Base-by-base conservation (phyloP, 2,888 invertebrate species). In the Alviniconcha strummeri region DNA sequence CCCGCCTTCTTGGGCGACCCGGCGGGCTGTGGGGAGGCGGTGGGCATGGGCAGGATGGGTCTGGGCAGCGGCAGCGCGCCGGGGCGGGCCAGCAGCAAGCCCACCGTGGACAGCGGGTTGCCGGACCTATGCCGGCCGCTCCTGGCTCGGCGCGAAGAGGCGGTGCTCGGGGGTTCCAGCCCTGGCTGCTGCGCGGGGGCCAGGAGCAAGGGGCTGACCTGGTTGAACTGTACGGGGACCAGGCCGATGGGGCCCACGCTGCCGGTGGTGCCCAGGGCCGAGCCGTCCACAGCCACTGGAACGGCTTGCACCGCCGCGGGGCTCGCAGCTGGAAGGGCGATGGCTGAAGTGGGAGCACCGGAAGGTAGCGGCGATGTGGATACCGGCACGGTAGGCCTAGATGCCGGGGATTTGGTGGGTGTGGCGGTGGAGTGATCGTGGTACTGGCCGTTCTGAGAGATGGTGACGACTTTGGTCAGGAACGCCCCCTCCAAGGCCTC, bases 401-500 rank as follows among this genome's bases (percentile, higher is more conserved):
- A 15, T 6, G 8, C 6, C 54, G 54, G 52, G 71, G 71, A 54
- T 55, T 64, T 69, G 71, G 69, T n/a, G 6, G 76, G 82, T 54
- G 76, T 64, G 7, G 9, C 54, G 19, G 80, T 55, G 52, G 54
- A 64, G n/a, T 80, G 75, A 19, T 85, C 85, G 17, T 60, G 57
- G 72, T 84, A 85, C 56, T 75, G 74, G 13, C 81, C 84, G 36
- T 69, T 78, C 55, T 76, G 75, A 5, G 85, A 85, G 19, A 85
- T 83, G 72, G 88, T 89, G 52, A 85, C 86, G 15, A 90, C 89
- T 76, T 89, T 84, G 7, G 86, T 85, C 80, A 90, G 89, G 81
- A 89, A 86, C 81, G 86, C 88, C 52, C 89, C 90, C 81, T 90
- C 90, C 19, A 90, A 89, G 15, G 90, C 90, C 19, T 89, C 82